phyloP scores from a whole-genome alignment of 2,888 invertebrate species.

The Thymelicus acteon region DNA sequence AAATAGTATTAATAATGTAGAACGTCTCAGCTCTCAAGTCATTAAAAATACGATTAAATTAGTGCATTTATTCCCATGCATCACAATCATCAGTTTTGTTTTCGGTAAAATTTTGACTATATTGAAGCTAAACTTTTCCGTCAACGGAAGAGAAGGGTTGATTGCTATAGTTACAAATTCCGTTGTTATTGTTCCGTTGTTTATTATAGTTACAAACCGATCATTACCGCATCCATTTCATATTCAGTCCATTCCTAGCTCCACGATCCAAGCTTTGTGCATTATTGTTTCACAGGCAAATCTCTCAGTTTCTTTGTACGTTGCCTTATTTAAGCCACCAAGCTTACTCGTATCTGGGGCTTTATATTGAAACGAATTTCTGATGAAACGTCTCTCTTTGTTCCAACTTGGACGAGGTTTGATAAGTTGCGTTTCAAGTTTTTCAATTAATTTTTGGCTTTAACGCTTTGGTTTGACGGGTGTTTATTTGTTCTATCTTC shows the following conservation, averaged over 20 bases:
- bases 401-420: slow-evolving; percentile 33
- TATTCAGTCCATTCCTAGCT: slow-evolving; percentile 18
- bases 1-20: too few relatives aligned
- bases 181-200: too few relatives aligned
- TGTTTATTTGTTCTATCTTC: slow-evolving; percentile 13
- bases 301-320: slow-evolving; percentile 55
- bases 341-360: slow-evolving; percentile 33
- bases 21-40: too few relatives aligned
- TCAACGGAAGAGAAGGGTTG: too few relatives aligned
- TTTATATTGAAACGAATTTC: slow-evolving; percentile 39
- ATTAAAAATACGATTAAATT: too few relatives aligned
- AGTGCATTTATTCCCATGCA: too few relatives aligned
- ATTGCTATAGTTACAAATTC: background rate
- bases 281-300: slow-evolving; percentile 59
- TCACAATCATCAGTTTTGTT: too few relatives aligned
- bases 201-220: background rate
- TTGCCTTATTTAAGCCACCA: slow-evolving; percentile 50
- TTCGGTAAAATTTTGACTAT: too few relatives aligned
- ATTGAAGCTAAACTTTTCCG: too few relatives aligned
- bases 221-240: slow-evolving; percentile 30
- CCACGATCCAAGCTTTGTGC: slow-evolving; percentile 50
- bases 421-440: slow-evolving; percentile 36
- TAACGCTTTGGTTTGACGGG: slow-evolving; percentile 12
- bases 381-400: slow-evolving; percentile 36
- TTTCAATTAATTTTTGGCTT: slow-evolving; percentile 33